Evolutionary conservation across 2,113 vertebrate genomes (phyloP), one percentile per base, ranked within the genome.

Genomic region (Rhinolophus ferrumequinum): DNA sequence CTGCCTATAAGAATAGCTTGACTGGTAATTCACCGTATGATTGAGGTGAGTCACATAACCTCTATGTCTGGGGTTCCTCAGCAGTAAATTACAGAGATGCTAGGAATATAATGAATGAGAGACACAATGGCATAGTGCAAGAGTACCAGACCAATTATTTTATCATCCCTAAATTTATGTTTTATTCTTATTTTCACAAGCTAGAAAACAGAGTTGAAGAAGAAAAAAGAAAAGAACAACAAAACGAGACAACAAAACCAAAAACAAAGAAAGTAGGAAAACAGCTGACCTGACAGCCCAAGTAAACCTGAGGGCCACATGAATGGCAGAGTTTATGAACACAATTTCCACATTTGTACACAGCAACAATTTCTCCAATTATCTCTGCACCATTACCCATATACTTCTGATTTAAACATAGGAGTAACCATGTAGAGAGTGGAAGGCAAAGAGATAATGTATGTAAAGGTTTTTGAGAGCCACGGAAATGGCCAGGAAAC

Each of bases 31-130:
- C 96, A 97, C 96, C 60, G 13, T 88, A 82, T 97, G 95, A 97
- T 95, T 96, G 95, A 94, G 73, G 91, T 97, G 95, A 95, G 76
- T 96, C 94, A 97, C 66, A 73, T 97, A 95, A 97, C 97, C 90
- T 96, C 97, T 94, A 80, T 90, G 96, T 96, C 93, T 97, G 94
- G 95, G 93, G 60, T 79, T 88, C 84, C 52, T 97, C 84, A 44
- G 79, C 88, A 75, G 73, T 90, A 97, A 96, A 97, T 97, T 96
- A 97, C 77, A 97, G 93, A 91, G 90, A 88, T 92, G 84, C 50
- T 66, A 62, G 56, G 73, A 77, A 26, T 90, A 91, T 97, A 97
- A 93, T 83, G 86, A 97, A 92, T 75, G 85, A 92, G 85, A 94
- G 60, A 91, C 70, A 77, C 76, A 58, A 41, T 75, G 67, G 67